Base-by-base conservation (phyloP, 2,888 invertebrate genomes). In the Latrodectus elegans region DNA sequence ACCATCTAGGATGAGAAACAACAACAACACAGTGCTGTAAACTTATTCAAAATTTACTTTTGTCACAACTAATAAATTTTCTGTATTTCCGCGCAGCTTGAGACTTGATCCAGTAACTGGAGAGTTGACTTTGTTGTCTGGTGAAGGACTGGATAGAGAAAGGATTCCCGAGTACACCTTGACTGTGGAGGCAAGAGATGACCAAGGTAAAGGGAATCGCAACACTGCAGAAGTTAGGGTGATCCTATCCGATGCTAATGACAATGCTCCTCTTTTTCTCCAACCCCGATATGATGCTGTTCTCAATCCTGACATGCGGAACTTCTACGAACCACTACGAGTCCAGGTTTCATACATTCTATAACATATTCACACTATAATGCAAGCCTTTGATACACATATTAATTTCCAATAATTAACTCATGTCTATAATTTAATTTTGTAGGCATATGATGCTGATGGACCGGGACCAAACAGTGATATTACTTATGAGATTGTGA, bases 281-380 rank as follows among this genome's bases (percentile, higher is more conserved):
- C 90, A 90, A 52, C 88, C 90, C 2, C 78, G 89, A 11, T 90
- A 90, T 73, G 89, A 90, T 71, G 90, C 89, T 3, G 95, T 96
- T 90, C 92, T 97, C 88, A 95, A 95, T 73, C 93, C 95, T 10
- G 95, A 95, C 91, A 78, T 87, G 78, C 78, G 76, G 17, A 89
- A 79, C 64, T 90, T 90, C 65, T 88, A 84, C 60, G 92, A 91
- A 85, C 85, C 76, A 15, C 67, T 89, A 1, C 65, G 90, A 2
- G 88, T 90, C 80, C 89, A 22, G 81, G 91, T 92, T 17, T 82
- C 75, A 15, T n/a, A 60, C 60, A 10, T n/a, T 60, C 12, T 17
- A 0, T n/a, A 38, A 8, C 6, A 38, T n/a, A 60, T 60, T 68
- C 22, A 2, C 6, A 38, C 38, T 17, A 60, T 68, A 3, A 17